Percentiles rank a stretch among this genome's conserved stretches.
phyloP scores from a whole-genome alignment of 2,113 vertebrate species.

The Reinhardtius hippoglossoides region DNA sequence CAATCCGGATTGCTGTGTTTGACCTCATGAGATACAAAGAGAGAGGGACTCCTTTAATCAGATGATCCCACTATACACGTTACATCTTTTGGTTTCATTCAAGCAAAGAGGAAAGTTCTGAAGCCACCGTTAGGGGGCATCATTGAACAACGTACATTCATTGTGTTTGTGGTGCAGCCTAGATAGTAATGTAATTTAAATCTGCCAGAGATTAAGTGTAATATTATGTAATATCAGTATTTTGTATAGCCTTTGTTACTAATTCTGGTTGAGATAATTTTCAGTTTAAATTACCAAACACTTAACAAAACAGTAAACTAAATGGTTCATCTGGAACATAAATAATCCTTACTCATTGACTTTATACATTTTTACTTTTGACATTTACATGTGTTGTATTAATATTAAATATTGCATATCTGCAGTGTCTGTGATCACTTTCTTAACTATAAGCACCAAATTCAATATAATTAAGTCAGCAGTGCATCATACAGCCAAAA shows the following conservation, averaged over 20 bases:
- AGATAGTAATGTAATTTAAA: not conserved
- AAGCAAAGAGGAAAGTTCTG: not conserved
- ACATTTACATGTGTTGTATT: no score
- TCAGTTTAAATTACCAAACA: no score
- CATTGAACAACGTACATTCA: not conserved
- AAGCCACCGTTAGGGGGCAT: constrained; percentile 40
- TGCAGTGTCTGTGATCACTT: not conserved
- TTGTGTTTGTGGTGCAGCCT: not conserved
- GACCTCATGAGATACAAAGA: not conserved
- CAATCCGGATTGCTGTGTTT: not conserved
- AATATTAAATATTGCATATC: not conserved
- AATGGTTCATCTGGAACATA: no score
- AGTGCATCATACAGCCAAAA: not conserved
- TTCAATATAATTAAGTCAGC: not conserved
- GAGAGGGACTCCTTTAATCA: not conserved
- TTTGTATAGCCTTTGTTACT: no score
- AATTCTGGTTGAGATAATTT: no score
- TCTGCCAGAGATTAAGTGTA: no score
- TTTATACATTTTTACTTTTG: no score
- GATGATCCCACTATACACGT: not conserved
- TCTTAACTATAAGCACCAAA: not conserved
- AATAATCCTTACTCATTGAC: no score
- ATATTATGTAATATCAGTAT: no score
- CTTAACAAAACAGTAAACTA: no score
- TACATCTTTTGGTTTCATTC: not conserved